Evolutionary conservation across 2,113 vertebrate species (phyloP).

Genomic region (Leptodactylus fuscus): DNA sequence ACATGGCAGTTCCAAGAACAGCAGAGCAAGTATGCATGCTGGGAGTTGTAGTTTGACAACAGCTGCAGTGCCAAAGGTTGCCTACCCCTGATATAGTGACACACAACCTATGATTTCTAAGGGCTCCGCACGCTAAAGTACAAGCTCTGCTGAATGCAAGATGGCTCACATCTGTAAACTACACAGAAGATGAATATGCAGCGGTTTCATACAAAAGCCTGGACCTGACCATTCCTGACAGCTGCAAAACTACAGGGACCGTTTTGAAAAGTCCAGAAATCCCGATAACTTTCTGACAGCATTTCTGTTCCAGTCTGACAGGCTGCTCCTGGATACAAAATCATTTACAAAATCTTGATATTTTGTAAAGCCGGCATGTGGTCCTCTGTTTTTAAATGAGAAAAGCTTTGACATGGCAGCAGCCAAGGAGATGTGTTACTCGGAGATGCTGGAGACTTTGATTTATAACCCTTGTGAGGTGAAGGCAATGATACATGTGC

Average conservation of each 20-base stretch:
- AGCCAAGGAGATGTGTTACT: background rate
- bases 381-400: background rate
- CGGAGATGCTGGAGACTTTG: background rate
- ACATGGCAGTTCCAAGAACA: too few relatives aligned
- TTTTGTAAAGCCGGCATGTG: conserved; percentile 8
- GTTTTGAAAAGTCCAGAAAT: background rate
- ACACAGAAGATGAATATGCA: background rate
- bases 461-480: background rate
- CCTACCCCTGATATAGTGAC: too few relatives aligned
- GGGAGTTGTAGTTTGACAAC: too few relatives aligned
- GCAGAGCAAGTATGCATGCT: too few relatives aligned
- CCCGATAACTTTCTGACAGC: conserved; percentile 2
- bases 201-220: background rate
- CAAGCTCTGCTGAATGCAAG: background rate
- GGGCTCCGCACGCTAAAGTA: background rate
- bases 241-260: background rate
- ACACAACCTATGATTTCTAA: too few relatives aligned
- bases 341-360: background rate
- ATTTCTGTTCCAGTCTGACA: background rate
- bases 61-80: too few relatives aligned
- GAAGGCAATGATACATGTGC: background rate
- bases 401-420: conserved; percentile 22
- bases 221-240: conserved; percentile 5
- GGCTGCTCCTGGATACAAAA: background rate
- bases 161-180: background rate